phyloP scores from a whole-genome alignment of 2,888 invertebrate species.

The Megastigmus dorsalis region DNA sequence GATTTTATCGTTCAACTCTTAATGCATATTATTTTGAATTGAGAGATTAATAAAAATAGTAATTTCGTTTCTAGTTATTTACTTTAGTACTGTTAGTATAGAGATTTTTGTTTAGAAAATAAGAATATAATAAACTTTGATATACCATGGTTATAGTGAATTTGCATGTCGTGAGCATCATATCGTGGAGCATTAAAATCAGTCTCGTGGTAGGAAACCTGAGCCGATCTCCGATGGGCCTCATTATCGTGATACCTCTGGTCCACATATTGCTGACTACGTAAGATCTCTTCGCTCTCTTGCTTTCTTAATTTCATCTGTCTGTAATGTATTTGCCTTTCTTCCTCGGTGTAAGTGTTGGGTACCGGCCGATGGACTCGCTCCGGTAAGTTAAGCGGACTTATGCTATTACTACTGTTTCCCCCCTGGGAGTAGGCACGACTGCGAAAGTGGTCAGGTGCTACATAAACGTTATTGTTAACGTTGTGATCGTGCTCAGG shows the following conservation, averaged over 20 bases:
- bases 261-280: constrained; percentile 60
- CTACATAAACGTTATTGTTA: constrained; percentile 70
- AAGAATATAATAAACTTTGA: too few species aligned
- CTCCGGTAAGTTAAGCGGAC: constrained; percentile 63
- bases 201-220: constrained; percentile 58
- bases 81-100: too few species aligned
- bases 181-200: constrained; percentile 61
- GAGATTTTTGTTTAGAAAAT: too few species aligned
- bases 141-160: constrained; percentile 57
- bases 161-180: constrained; percentile 54
- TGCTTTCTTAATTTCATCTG: constrained; percentile 62
- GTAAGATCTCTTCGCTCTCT: constrained; percentile 59
- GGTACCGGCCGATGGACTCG: constrained; percentile 66
- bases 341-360: constrained; percentile 69
- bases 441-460: constrained; percentile 69
- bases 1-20: too few species aligned
- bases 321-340: constrained; percentile 65
- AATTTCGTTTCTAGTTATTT: too few species aligned
- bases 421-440: constrained; percentile 72
- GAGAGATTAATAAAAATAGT: too few species aligned
- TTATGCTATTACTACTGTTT: constrained; percentile 56
- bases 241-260: constrained; percentile 63
- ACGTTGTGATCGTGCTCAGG: constrained; percentile 68
- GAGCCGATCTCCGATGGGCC: constrained; percentile 58
- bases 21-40: too few species aligned